phyloP scores from a whole-genome alignment of 1,140 invertebrate species.

The Trichomalopsis sarcophagae region DNA sequence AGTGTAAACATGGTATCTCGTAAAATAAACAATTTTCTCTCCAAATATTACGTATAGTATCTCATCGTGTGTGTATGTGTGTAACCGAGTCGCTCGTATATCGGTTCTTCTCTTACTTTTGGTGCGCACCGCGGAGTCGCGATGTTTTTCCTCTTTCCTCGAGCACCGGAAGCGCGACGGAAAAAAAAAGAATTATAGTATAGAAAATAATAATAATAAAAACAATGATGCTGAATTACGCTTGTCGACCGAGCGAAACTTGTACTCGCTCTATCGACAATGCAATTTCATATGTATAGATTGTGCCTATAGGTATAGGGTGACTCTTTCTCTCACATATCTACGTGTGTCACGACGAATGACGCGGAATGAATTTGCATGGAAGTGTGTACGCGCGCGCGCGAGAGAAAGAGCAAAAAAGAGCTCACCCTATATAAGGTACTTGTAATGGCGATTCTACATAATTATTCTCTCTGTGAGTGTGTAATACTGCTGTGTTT shows the following conservation, averaged over 20 bases:
- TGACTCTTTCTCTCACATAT: slow-evolving; percentile 17
- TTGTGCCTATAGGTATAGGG: slow-evolving; percentile 35
- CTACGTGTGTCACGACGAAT: neutral
- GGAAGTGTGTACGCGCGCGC: neutral
- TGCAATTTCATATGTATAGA: slow-evolving; percentile 24
- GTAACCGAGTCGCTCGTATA: neutral
- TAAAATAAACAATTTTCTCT: neutral
- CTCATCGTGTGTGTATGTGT: neutral
- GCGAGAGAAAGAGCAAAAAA: neutral
- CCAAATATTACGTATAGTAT: neutral
- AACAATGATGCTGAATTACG: slow-evolving; percentile 1
- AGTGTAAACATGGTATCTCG: neutral
- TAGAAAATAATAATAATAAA: neutral
- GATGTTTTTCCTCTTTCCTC: slow-evolving; percentile 8
- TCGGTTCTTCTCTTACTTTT: neutral
- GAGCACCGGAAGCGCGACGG: neutral
- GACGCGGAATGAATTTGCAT: neutral
- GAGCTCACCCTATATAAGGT: slow-evolving; percentile 9
- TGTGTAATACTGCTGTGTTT: slow-evolving; percentile 29
- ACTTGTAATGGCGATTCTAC: neutral
- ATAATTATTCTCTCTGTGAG: slow-evolving; percentile 24
- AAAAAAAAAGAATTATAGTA: neutral
- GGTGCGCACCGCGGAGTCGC: neutral
- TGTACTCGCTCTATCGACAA: slow-evolving; percentile 34
- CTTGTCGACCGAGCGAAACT: slow-evolving; percentile 46